phyloP scores from a whole-genome alignment of 1,140 invertebrate genomes.

The Pseudomyrmex flavicornis region DNA sequence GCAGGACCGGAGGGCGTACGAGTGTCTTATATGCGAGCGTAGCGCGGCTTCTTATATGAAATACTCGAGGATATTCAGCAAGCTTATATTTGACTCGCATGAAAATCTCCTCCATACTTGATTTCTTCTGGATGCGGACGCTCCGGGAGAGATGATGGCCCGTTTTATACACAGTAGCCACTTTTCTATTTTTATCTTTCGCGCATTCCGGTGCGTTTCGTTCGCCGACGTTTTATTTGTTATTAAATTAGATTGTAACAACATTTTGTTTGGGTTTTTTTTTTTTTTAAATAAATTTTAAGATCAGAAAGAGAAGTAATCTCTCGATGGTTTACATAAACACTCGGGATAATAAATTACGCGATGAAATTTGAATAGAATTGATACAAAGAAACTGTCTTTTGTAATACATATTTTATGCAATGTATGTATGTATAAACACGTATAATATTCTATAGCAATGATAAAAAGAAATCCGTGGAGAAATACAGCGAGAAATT shows the following conservation, averaged over 20 bases:
- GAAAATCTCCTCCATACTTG: slow-evolving; percentile 84
- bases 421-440: too few species aligned
- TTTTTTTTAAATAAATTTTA: too few species aligned
- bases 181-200: slow-evolving; percentile 39
- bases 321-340: not conserved
- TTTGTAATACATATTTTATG: not conserved
- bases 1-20: slow-evolving; percentile 70
- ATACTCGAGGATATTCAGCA: slow-evolving; percentile 80
- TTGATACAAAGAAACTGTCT: too few species aligned
- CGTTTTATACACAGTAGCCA: slow-evolving; percentile 67
- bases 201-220: slow-evolving; percentile 25
- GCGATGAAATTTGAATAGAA: not conserved
- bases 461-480: not conserved
- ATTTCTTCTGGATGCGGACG: slow-evolving; percentile 80
- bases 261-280: too few species aligned
- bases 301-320: too few species aligned
- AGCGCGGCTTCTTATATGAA: slow-evolving; percentile 80
- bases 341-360: slow-evolving; percentile 18
- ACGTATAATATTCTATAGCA: too few species aligned
- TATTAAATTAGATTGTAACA: slow-evolving; percentile 39
- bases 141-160: slow-evolving; percentile 70
- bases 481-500: not conserved
- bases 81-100: slow-evolving; percentile 83
- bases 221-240: slow-evolving; percentile 29
- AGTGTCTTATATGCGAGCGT: slow-evolving; percentile 78